Conservation (phyloP, 2,888 invertebrate species). For the Cantharis nigra region DNA sequence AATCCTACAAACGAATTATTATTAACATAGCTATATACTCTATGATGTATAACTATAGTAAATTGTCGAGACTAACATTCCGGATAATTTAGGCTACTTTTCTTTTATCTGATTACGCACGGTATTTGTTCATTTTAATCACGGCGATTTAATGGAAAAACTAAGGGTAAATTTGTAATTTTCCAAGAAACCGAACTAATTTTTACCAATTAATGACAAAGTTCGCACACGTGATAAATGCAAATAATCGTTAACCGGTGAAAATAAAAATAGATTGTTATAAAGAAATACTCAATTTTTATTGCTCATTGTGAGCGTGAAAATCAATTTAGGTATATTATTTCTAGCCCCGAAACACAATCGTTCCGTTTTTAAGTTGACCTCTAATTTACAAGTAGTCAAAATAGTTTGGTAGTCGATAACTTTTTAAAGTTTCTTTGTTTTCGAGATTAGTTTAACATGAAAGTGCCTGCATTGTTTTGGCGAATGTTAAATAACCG, state of each 20-base stretch:
- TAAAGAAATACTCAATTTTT: background rate
- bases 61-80: slow-evolving; percentile 24
- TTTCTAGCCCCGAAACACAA: background rate
- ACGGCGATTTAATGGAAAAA: slow-evolving; percentile 22
- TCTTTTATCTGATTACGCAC: slow-evolving; percentile 32
- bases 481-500: slow-evolving; percentile 32
- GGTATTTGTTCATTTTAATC: slow-evolving; percentile 32
- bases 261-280: background rate
- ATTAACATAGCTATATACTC: background rate
- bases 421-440: slow-evolving; percentile 8
- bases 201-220: slow-evolving; percentile 19
- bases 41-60: background rate
- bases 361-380: background rate
- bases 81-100: slow-evolving; percentile 31
- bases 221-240: slow-evolving; percentile 14
- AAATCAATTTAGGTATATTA: background rate
- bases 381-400: background rate
- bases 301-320: background rate
- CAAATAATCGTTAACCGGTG: slow-evolving; percentile 14
- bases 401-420: background rate
- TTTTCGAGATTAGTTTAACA: slow-evolving; percentile 16
- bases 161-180: slow-evolving; percentile 18
- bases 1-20: background rate
- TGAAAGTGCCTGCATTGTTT: slow-evolving; percentile 26
- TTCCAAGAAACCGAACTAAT: slow-evolving; percentile 24